phyloP scores from a whole-genome alignment of 2,888 invertebrate genomes.

The Gortyna flavago region DNA sequence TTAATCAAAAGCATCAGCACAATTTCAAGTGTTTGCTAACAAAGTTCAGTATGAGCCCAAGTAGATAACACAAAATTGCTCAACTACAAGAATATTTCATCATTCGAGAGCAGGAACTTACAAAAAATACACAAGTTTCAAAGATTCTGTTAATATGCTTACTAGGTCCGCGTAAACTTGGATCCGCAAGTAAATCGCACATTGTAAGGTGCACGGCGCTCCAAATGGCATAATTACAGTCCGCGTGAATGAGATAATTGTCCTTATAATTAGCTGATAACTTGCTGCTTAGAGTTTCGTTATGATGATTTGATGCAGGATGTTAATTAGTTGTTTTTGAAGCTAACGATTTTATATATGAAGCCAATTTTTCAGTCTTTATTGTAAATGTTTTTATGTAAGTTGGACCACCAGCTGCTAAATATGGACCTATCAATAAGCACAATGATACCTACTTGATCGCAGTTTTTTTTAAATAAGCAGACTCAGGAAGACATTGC shows the following conservation, averaged over 20 bases:
- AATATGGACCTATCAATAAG: background rate
- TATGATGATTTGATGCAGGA: conserved; percentile 30
- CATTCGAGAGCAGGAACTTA: conserved; percentile 32
- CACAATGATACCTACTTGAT: background rate
- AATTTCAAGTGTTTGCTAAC: conserved; percentile 1
- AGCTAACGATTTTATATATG: background rate
- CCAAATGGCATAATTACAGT: conserved; percentile 48
- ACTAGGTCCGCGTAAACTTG: conserved; percentile 37
- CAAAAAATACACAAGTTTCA: conserved; percentile 52
- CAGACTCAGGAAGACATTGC: background rate
- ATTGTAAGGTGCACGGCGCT: conserved; percentile 28
- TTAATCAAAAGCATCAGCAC: background rate
- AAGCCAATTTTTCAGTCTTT: background rate
- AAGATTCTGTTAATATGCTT: conserved; percentile 58
- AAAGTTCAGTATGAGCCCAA: background rate
- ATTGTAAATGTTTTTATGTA: no score
- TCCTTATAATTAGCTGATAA: conserved; percentile 40
- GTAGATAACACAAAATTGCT: background rate
- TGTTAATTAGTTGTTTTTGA: background rate
- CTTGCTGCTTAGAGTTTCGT: conserved; percentile 22
- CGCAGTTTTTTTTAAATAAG: background rate
- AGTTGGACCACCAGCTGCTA: no score
- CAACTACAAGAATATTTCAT: conserved; percentile 31
- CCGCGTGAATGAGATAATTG: conserved; percentile 43
- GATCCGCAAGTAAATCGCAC: conserved; percentile 36